Evolutionary conservation across 2,888 invertebrate genomes (phyloP), one percentile per base, ranked within the genome.

Genomic region (Trypoxylon attenuatum): DNA sequence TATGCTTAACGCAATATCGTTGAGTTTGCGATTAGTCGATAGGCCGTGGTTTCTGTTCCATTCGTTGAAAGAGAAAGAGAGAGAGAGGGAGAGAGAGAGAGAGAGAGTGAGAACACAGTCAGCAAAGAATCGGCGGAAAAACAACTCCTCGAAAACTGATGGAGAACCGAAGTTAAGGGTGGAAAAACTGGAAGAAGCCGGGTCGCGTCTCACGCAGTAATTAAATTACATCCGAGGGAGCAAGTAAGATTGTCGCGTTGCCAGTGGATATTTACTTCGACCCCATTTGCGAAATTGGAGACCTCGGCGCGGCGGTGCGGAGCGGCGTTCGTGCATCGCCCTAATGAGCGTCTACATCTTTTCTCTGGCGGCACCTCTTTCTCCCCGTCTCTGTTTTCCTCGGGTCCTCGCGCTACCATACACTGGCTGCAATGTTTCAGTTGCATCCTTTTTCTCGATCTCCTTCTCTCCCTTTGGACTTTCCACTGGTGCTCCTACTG

Each of bases 231-330:
- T n/a, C 47, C 19, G 19, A 5, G 18, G 13, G 47, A 10, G 18
- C 16, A 21, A 33, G 23, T 16, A 10, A 52, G 42, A 41, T 42
- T 39, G 62, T 62, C 60, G 60, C 41, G 50, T 25, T 16, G 25
- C 10, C 46, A 19, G 49, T 39, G 42, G 62, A 60, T 67, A 69
- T 64, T 70, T 69, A 60, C 63, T 33, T 65, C 56, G 62, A 55
- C 53, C 70, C 78, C 79, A 80, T 80, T 80, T 78, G 77, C 79
- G 71, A 79, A 80, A 80, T 80, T 80, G 77, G 71, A 77, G 71
- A 76, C 69, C 66, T 70, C 46, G 70, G 59, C 61, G 67, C 43
- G n/a, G n/a, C n/a, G n/a, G n/a, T n/a, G n/a, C n/a, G n/a, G n/a
- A n/a, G n/a, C n/a, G n/a, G n/a, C n/a, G n/a, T n/a, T n/a, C n/a